These are phyloP conservation scores for Lepidurus packardi DNA, from an alignment of 1,140 invertebrate genomes.

Conservation along the genomic window DNA sequence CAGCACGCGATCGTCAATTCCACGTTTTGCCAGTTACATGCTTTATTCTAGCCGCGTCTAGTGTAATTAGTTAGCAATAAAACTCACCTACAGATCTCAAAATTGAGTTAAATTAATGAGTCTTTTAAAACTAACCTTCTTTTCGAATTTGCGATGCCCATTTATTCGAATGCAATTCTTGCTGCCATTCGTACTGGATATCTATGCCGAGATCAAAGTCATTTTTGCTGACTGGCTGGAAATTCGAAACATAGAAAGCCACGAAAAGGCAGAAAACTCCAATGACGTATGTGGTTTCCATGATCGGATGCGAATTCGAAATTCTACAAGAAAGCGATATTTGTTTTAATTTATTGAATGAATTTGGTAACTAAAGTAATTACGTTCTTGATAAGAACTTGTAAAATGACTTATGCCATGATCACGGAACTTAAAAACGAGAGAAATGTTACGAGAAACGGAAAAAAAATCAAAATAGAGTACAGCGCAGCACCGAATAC, in stretches of 20 bases:
- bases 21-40: neutral
- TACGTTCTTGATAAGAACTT: neutral
- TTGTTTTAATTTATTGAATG: neutral
- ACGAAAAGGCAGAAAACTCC: neutral
- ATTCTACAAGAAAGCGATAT: neutral
- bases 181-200: neutral
- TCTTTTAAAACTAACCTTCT: neutral
- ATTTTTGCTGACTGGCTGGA: neutral
- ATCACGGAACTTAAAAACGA: neutral
- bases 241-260: constrained; percentile 1
- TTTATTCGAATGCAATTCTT: neutral
- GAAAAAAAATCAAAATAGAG: neutral
- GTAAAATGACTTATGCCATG: neutral
- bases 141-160: neutral
- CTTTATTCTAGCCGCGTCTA: neutral
- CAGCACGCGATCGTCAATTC: neutral
- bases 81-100: neutral
- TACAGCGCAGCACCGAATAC: neutral
- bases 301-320: neutral
- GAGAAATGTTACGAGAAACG: neutral
- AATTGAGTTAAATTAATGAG: neutral
- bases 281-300: constrained; percentile 1
- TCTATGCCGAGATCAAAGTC: neutral
- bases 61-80: neutral
- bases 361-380: no score